Percentiles rank a stretch among this genome's conserved stretches.
phyloP scores from a whole-genome alignment of 1,140 invertebrate genomes.

The Drosophila teissieri region DNA sequence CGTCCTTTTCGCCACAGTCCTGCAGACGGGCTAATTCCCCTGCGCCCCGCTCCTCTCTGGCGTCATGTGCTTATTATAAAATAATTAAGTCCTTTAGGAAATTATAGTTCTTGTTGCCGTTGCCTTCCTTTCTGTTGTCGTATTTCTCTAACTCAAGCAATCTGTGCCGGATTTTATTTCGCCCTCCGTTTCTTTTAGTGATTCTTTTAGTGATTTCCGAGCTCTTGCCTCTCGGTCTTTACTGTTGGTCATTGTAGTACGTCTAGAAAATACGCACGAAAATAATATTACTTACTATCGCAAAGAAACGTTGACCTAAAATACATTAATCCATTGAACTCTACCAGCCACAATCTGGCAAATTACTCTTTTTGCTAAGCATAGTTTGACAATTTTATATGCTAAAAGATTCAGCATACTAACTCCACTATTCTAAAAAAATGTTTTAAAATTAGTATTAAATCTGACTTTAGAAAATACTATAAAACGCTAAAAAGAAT shows the following conservation, averaged over 20 bases:
- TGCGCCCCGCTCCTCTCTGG: constrained; percentile 3
- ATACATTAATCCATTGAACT: too few species aligned
- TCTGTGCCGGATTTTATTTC: constrained; percentile 40
- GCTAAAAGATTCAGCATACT: too few species aligned
- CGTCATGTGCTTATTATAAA: constrained; percentile 81
- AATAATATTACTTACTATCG: neutral
- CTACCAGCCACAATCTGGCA: too few species aligned
- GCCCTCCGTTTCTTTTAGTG: constrained; percentile 11
- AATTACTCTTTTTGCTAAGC: too few species aligned
- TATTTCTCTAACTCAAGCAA: constrained; percentile 46
- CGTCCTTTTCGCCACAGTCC: constrained; percentile 12
- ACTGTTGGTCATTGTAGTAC: constrained; percentile 3
- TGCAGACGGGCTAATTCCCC: constrained; percentile 22
- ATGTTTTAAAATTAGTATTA: too few species aligned
- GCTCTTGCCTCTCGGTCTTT: constrained; percentile 7
- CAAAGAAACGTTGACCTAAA: neutral
- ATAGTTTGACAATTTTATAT: too few species aligned
- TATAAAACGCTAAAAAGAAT: neutral
- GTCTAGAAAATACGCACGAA: neutral
- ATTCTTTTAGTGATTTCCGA: constrained; percentile 59
- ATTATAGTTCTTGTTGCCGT: constrained; percentile 73
- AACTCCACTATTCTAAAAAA: too few species aligned
- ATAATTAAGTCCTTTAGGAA: constrained; percentile 82
- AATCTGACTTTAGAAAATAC: neutral
- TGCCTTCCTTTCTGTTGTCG: constrained; percentile 25